These are phyloP conservation scores for Morone saxatilis DNA, from an alignment of 2,113 vertebrate genomes.

Conservation along the genomic window DNA sequence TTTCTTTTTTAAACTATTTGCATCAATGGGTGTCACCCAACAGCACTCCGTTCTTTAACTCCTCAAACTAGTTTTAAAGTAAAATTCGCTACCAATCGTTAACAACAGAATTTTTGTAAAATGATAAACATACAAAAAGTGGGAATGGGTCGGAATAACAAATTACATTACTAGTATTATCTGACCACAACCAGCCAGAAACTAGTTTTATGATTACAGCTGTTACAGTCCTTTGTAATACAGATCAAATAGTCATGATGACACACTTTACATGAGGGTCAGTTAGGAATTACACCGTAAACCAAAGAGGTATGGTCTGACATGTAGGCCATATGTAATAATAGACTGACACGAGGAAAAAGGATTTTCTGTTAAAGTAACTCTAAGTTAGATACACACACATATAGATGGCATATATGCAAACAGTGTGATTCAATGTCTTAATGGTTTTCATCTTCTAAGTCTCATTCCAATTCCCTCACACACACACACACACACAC, in stretches of 20 bases:
- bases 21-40: not conserved
- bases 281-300: not conserved
- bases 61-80: not conserved
- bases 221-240: not conserved
- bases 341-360: no score
- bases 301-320: not conserved
- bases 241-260: not conserved
- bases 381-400: not conserved
- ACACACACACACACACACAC: not conserved
- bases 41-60: not conserved
- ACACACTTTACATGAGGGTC: not conserved
- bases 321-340: not conserved
- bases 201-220: not conserved
- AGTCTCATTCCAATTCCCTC: not conserved
- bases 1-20: not conserved
- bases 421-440: not conserved
- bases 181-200: not conserved
- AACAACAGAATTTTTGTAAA: not conserved
- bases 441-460: not conserved
- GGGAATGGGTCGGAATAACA: not conserved
- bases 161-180: no score
- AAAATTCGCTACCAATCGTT: not conserved
- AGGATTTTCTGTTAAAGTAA: not conserved
- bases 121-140: not conserved
- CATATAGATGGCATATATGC: not conserved